A percentile compares a stretch with the other conserved stretches of the same genome.
Conservation (phyloP, 2,888 invertebrate genomes). For the Plagodis pulveraria region DNA sequence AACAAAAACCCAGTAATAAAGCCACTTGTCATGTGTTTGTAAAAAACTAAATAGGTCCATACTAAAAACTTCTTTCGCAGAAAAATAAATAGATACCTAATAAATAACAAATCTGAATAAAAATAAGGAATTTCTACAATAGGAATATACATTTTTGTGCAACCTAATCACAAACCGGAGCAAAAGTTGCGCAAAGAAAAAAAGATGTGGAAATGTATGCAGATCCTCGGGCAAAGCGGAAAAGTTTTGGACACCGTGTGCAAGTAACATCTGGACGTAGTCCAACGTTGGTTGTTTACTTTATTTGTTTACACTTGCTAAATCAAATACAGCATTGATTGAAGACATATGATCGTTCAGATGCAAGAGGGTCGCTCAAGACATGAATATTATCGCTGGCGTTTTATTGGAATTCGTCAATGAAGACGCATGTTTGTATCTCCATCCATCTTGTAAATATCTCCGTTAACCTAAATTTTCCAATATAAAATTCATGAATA, state of each 20-base stretch:
- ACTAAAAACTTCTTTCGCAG: no score
- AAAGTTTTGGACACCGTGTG: constrained; percentile 30
- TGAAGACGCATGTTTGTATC: constrained; percentile 17
- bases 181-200: constrained; percentile 1
- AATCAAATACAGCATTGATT: constrained; percentile 37
- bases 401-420: constrained; percentile 33
- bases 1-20: no score
- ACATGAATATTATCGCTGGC: constrained; percentile 22
- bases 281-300: constrained; percentile 46
- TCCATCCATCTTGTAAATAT: constrained; percentile 10
- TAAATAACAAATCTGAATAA: no score
- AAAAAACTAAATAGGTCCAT: no score
- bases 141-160: not conserved
- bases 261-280: constrained; percentile 38
- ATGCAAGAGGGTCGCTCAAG: constrained; percentile 14
- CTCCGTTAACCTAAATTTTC: not conserved
- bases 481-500: no score
- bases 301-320: constrained; percentile 42
- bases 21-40: no score
- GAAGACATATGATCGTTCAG: constrained; percentile 39
- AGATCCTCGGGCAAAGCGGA: constrained; percentile 10
- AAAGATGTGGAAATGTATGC: constrained; percentile 8
- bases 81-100: no score
- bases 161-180: constrained; percentile 1
- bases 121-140: no score